Evolutionary conservation across 2,888 invertebrate species (phyloP), one percentile per base, ranked within the genome.

Genomic region (Elaeidobius kamerunicus): DNA sequence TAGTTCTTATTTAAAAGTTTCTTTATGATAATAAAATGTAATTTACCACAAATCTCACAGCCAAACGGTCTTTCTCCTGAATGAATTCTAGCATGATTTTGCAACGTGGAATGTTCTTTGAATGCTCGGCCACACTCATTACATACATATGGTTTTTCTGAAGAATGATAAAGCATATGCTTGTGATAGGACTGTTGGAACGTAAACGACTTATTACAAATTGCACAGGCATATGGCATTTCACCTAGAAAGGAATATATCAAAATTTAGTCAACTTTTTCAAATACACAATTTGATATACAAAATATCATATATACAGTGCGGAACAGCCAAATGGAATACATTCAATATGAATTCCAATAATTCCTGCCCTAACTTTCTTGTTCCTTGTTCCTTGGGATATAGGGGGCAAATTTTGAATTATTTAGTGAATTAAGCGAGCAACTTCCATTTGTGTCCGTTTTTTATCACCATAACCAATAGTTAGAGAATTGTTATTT

Each of bases 101-200:
- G 90, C 49, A 91, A 75, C 1, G 91, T 91, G 1, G 91, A 91
- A 18, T 91, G 75, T 71, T 91, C 91, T 68, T 91, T 91, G 68
- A 91, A 91, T 19, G 89, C 83, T 56, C 90, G 78, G 0, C 89
- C 88, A 68, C 91, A 91, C 62, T 84, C 85, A 43, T 69, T 75
- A 65, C 91, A 91, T 1, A 80, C 78, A 56, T 78, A 77, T 0
- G 91, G 91, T 65, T 91, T 91, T 63, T 91, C 90, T 64, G 89
- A 87, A 55, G 86, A 88, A 68, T 91, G 91, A 68, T 91, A 91
- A 43, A 91, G 76, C 67, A 90, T 80, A 73, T 91, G 91, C 68
- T 91, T 91, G 70, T 91, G 91, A 71, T 88, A 91, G 0, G 91
- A 91, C 66, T 91, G 91, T 74, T 91, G 91, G 74, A 91, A 91